phyloP scores from a whole-genome alignment of 2,888 invertebrate genomes.

The Deroplatys truncata region DNA sequence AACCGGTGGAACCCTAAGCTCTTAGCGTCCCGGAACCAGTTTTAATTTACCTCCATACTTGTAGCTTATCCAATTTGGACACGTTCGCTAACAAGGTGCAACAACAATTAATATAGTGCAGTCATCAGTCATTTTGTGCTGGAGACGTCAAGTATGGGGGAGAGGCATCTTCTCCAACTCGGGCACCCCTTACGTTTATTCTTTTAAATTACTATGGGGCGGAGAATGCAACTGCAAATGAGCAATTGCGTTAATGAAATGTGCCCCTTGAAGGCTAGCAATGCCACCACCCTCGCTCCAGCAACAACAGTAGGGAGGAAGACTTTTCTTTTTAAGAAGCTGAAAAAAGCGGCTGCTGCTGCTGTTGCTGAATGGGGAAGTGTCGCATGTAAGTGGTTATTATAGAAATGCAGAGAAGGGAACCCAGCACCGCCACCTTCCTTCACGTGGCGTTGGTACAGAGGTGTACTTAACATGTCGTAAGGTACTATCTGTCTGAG shows the following conservation, averaged over 20 bases:
- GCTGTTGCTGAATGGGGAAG: not conserved
- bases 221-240: not conserved
- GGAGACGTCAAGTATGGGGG: not conserved
- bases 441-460: not conserved
- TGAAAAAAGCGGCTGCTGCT: not conserved
- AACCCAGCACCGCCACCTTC: not conserved
- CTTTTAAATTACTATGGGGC: not conserved
- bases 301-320: not conserved
- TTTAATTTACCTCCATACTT: not conserved
- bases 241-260: constrained; percentile 22
- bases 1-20: not conserved
- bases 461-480: not conserved
- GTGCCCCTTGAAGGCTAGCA: not conserved
- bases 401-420: not conserved
- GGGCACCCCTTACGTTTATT: not conserved
- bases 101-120: not conserved
- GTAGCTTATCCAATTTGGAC: not conserved
- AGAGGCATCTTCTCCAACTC: not conserved
- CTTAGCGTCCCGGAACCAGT: not conserved
- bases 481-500: too few species aligned
- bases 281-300: not conserved
- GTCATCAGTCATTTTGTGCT: not conserved
- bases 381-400: constrained; percentile 9
- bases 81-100: not conserved
- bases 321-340: not conserved